These are phyloP conservation scores for Tauraco erythrolophus DNA, from an alignment of 2,113 vertebrate species.

Conservation along the genomic window DNA sequence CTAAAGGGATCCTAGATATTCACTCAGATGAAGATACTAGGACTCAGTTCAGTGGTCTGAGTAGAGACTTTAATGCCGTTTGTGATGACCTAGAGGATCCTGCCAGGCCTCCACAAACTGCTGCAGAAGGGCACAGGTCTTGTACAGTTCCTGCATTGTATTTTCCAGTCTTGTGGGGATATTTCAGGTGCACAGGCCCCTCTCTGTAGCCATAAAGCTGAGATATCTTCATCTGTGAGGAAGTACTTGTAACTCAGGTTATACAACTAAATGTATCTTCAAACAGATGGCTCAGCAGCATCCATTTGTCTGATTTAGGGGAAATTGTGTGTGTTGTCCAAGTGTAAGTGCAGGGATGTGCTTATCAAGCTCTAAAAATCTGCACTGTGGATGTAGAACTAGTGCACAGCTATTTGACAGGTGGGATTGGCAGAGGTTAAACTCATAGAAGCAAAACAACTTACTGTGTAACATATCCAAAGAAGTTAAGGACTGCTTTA, in stretches of 20 bases:
- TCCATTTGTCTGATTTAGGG: background rate
- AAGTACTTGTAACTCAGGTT: background rate
- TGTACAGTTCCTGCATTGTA: background rate
- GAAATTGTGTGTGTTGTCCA: background rate
- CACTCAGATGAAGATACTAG: background rate
- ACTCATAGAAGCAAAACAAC: background rate
- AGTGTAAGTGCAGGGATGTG: background rate
- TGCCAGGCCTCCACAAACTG: background rate
- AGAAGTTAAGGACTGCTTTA: background rate
- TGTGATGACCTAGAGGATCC: background rate
- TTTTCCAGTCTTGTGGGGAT: background rate
- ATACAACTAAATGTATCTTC: background rate
- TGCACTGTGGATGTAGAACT: background rate
- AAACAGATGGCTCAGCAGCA: constrained; percentile 9
- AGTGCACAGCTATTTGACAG: background rate
- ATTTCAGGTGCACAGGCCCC: background rate
- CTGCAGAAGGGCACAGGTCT: background rate
- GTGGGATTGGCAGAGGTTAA: background rate
- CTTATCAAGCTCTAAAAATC: background rate
- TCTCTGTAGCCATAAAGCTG: background rate
- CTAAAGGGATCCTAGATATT: background rate
- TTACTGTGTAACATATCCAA: background rate
- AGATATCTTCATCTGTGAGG: background rate
- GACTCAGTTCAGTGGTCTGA: background rate
- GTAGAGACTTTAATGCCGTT: background rate